Evolutionary conservation across 2,888 invertebrate species (phyloP).

Genomic region (Sceliomorpha sp.): DNA sequence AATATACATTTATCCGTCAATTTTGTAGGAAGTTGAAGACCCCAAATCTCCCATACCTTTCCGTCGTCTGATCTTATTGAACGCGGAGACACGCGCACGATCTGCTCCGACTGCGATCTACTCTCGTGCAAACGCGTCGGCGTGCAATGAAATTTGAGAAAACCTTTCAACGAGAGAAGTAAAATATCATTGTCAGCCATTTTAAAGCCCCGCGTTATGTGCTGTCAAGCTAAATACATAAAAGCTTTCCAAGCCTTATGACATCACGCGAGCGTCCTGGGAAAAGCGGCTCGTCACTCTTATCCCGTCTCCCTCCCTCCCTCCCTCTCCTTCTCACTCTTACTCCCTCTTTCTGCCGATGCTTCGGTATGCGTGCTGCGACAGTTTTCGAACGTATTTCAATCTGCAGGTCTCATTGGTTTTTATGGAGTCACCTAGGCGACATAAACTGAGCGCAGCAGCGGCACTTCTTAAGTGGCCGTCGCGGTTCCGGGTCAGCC

Average conservation of each 20-base stretch:
- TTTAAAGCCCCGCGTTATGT: constrained; percentile 34
- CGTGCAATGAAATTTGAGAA: constrained; percentile 34
- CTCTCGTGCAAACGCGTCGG: background rate
- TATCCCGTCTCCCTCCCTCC: background rate
- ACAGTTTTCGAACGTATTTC: constrained; percentile 60
- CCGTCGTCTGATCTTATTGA: background rate
- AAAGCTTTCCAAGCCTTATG: constrained; percentile 50
- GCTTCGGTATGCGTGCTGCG: constrained; percentile 39
- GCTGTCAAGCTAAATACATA: constrained; percentile 45
- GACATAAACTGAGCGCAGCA: constrained; percentile 50
- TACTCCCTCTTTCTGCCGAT: constrained; percentile 17
- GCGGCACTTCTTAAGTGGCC: constrained; percentile 49
- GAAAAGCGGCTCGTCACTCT: constrained; percentile 26
- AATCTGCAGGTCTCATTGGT: constrained; percentile 61
- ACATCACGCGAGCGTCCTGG: constrained; percentile 46
- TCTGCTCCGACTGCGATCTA: constrained; percentile 20
- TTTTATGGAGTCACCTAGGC: constrained; percentile 60
- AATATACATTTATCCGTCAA: no score
- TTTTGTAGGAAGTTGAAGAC: no score
- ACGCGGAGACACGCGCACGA: constrained; percentile 2
- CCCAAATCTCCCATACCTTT: no score
- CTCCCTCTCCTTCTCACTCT: background rate
- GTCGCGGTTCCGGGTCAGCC: constrained; percentile 53
- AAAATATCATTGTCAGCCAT: constrained; percentile 35
- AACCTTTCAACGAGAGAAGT: constrained; percentile 25